Percentiles rank a stretch among this genome's conserved stretches.
Conservation (phyloP, 2,113 vertebrate species). For the Lamprotornis superbus region DNA sequence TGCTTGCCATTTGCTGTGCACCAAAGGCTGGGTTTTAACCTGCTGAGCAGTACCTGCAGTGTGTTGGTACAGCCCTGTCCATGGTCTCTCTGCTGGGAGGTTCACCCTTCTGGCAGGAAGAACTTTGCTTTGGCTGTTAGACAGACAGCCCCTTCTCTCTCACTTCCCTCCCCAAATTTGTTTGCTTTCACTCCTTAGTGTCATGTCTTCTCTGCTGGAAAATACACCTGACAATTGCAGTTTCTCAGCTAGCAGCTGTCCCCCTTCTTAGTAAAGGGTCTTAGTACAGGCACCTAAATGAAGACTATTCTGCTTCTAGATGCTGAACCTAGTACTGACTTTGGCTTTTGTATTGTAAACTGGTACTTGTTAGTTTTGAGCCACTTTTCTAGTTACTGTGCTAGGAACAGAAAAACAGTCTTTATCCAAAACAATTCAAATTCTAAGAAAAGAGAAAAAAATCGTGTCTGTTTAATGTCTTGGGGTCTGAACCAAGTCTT, state of each 20-base stretch:
- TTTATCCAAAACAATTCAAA: not conserved
- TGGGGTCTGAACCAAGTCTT: not conserved
- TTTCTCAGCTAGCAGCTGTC: not conserved
- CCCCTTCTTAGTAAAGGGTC: not conserved
- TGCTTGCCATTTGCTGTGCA: not conserved
- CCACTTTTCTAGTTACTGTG: not conserved
- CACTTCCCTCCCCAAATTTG: no score
- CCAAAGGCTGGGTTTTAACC: not conserved
- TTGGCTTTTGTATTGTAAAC: not conserved
- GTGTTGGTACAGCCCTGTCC: not conserved
- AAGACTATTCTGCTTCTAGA: not conserved
- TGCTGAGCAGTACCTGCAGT: not conserved
- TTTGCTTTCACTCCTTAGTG: not conserved
- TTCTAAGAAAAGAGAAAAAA: not conserved
- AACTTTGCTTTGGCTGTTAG: not conserved
- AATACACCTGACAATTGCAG: not conserved
- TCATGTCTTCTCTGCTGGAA: not conserved
- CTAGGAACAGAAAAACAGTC: not conserved
- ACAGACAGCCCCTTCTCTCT: not conserved
- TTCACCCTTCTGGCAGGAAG: not conserved
- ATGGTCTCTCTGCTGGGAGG: not conserved
- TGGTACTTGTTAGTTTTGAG: not conserved
- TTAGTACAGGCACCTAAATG: not conserved
- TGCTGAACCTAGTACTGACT: not conserved
- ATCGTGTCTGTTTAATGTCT: fast-evolving